Conservation (phyloP, 2,888 invertebrate genomes). For the Nezara viridula region DNA sequence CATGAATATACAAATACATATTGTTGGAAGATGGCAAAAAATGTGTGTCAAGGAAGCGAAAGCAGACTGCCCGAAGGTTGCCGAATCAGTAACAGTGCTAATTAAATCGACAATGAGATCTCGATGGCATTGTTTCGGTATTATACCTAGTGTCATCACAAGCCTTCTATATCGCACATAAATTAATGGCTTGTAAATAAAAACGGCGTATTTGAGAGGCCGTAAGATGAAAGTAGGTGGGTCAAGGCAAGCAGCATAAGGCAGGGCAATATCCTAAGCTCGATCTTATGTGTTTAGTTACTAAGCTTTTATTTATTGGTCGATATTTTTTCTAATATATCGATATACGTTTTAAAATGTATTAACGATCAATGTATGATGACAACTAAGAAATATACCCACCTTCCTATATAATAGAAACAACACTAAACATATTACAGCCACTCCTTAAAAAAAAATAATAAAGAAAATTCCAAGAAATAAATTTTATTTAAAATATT, state of each 20-base stretch:
- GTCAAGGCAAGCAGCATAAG: neutral
- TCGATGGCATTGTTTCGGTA: neutral
- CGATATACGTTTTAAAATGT: too few relatives aligned
- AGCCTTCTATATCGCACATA: neutral
- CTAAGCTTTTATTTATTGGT: neutral
- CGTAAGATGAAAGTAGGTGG: neutral
- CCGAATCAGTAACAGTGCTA: neutral
- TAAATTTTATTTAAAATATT: too few relatives aligned
- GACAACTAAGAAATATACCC: too few relatives aligned
- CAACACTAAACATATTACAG: too few relatives aligned
- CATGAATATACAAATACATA: neutral
- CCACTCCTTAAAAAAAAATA: too few relatives aligned
- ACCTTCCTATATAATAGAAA: too few relatives aligned
- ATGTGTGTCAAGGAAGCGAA: slow-evolving; percentile 29
- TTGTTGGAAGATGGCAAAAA: neutral
- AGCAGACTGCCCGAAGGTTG: slow-evolving; percentile 7
- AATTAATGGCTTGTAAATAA: neutral
- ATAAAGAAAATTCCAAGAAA: too few relatives aligned
- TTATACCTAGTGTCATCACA: neutral
- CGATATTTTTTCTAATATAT: too few relatives aligned
- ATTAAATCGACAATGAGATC: neutral
- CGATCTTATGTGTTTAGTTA: neutral
- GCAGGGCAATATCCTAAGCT: neutral
- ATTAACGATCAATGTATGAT: too few relatives aligned
- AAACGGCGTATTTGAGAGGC: neutral